These are phyloP conservation scores for Pseudococcus viburni DNA, from an alignment of 2,888 invertebrate species.

Conservation along the genomic window DNA sequence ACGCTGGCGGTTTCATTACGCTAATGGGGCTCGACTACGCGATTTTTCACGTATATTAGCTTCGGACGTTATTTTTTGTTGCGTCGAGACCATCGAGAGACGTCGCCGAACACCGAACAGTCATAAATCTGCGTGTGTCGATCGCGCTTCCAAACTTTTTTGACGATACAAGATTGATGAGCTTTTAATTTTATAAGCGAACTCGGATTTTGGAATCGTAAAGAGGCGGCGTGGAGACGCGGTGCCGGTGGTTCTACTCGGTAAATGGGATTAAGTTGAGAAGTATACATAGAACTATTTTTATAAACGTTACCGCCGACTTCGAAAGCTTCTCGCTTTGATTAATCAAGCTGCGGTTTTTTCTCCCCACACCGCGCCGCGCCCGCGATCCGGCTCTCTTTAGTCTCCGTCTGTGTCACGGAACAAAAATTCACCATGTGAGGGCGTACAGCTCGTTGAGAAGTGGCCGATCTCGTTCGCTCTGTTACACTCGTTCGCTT, in stretches of 20 bases:
- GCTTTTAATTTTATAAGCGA: constrained; percentile 22
- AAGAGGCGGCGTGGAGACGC: background rate
- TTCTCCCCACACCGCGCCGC: background rate
- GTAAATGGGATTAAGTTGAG: constrained; percentile 6
- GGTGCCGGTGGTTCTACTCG: background rate
- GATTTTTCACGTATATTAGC: background rate
- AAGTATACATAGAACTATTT: background rate
- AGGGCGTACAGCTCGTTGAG: background rate
- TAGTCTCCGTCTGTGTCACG: background rate
- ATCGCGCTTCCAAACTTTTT: background rate
- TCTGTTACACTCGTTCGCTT: background rate
- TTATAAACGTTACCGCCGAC: background rate
- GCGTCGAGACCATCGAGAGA: background rate
- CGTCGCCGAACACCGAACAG: background rate
- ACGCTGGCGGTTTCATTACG: background rate
- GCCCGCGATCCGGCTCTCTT: background rate
- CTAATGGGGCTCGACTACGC: background rate
- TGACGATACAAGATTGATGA: constrained; percentile 31
- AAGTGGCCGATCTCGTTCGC: background rate
- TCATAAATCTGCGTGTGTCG: constrained; percentile 25
- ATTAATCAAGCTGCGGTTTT: background rate
- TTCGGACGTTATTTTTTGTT: background rate
- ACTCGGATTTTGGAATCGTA: background rate
- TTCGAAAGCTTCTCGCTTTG: background rate
- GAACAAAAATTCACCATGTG: background rate